Conservation (phyloP, 2,113 vertebrate genomes). For the Cheirogaleus medius region DNA sequence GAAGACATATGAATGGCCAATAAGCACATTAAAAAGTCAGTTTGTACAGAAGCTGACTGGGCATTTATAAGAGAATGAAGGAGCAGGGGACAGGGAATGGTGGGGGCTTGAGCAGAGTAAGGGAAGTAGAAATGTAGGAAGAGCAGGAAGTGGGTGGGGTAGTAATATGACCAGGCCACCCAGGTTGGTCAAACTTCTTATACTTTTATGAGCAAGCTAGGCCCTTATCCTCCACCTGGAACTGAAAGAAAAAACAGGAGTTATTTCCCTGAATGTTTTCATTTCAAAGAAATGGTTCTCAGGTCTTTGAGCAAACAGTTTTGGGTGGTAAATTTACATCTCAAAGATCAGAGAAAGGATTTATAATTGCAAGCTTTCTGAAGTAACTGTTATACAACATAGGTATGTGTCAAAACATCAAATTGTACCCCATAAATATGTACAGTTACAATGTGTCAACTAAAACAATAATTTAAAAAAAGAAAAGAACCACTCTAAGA, state of each 20-base stretch:
- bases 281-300: background rate
- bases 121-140: background rate
- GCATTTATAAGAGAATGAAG: background rate
- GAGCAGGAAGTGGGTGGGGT: background rate
- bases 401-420: background rate
- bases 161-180: background rate
- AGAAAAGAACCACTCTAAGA: background rate
- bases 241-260: background rate
- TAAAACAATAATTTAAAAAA: background rate
- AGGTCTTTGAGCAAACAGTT: background rate
- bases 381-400: background rate
- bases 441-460: background rate
- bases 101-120: background rate
- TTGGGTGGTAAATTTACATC: background rate
- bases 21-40: background rate
- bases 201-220: background rate
- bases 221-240: background rate
- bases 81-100: rapidly evolving
- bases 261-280: background rate
- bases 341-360: background rate
- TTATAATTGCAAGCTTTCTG: background rate
- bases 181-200: background rate
- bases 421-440: background rate
- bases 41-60: background rate
- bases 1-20: background rate